A percentile compares a stretch with the other conserved stretches of the same genome.
phyloP scores from a whole-genome alignment of 2,113 vertebrate species.

The Pangasianodon hypophthalmus region DNA sequence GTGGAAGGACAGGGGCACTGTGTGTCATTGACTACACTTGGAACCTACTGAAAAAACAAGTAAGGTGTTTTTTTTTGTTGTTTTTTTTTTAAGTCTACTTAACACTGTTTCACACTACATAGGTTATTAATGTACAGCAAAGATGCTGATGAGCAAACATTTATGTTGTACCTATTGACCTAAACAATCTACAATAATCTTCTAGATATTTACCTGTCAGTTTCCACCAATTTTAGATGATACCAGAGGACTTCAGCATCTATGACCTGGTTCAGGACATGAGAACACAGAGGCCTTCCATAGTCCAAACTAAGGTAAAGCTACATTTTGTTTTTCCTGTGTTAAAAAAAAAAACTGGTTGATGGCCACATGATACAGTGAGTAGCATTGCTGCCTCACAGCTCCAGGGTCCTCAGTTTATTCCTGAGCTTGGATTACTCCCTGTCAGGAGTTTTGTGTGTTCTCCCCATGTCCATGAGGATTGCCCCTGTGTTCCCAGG shows the following conservation, averaged over 20 bases:
- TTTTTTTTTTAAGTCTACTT: no score
- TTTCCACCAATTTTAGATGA: constrained; percentile 72
- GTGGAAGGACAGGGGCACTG: constrained; percentile 91
- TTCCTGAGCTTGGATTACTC: not conserved
- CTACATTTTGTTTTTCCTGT: not conserved
- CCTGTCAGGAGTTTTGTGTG: not conserved
- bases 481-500: not conserved
- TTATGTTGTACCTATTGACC: not conserved
- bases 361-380: not conserved
- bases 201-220: not conserved
- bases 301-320: constrained; percentile 94
- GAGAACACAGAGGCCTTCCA: constrained; percentile 89
- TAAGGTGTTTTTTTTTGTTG: constrained; percentile 64
- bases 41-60: constrained; percentile 87
- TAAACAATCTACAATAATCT: not conserved
- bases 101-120: not conserved
- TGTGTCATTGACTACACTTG: constrained; percentile 92
- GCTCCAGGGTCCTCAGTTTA: not conserved
- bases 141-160: not conserved
- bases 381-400: not conserved
- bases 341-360: not conserved
- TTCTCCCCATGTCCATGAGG: not conserved
- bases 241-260: constrained; percentile 86
- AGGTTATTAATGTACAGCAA: not conserved
- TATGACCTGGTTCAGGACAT: constrained; percentile 87